Conservation (phyloP, 2,888 invertebrate species). For the Ophioninae sp. region DNA sequence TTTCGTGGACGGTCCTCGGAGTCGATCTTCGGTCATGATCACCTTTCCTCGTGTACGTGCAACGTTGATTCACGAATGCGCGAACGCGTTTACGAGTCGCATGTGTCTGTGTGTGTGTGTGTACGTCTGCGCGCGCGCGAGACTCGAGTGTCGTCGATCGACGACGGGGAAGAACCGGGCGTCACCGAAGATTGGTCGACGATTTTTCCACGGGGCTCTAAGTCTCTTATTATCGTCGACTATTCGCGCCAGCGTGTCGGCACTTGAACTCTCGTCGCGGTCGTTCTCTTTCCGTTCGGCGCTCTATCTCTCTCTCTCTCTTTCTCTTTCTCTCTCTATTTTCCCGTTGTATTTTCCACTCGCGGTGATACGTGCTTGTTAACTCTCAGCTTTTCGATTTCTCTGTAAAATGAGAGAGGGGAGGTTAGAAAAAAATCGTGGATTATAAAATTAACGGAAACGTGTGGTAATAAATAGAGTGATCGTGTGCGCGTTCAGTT, state of each 20-base stretch:
- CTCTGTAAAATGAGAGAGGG: background rate
- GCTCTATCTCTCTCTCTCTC: background rate
- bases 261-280: slow-evolving; percentile 10
- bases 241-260: slow-evolving; percentile 8
- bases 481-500: no score
- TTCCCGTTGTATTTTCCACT: no score
- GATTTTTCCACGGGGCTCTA: background rate
- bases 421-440: background rate
- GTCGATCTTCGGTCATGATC: no score
- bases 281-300: background rate
- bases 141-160: background rate
- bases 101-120: background rate
- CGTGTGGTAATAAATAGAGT: no score
- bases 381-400: background rate
- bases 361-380: no score
- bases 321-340: no score
- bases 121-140: background rate
- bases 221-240: slow-evolving; percentile 39
- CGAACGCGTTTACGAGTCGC: background rate
- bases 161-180: slow-evolving; percentile 49
- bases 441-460: no score
- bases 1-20: no score
- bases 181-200: slow-evolving; percentile 33
- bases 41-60: background rate
- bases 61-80: background rate